These are phyloP conservation scores for Tridacna crocea DNA, from an alignment of 2,888 invertebrate species.

Conservation along the genomic window DNA sequence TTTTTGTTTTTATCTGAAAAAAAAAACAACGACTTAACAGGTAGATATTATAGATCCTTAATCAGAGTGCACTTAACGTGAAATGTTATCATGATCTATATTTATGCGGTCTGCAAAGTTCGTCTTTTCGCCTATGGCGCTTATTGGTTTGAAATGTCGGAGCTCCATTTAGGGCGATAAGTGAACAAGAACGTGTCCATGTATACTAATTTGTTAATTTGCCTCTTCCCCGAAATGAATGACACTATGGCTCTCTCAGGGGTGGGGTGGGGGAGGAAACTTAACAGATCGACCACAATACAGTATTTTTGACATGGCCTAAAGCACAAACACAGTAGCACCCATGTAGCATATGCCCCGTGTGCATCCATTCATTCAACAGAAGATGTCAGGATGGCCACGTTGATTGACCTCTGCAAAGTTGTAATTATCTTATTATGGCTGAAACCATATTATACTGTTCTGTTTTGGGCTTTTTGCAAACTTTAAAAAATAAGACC, in stretches of 20 bases:
- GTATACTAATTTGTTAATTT: constrained; percentile 7
- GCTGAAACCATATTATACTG: not conserved
- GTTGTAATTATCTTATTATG: constrained; percentile 30
- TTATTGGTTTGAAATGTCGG: too few species aligned
- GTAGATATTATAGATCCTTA: too few species aligned
- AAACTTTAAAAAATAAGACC: too few species aligned
- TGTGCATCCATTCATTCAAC: constrained; percentile 4
- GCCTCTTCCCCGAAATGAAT: not conserved
- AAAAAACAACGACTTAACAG: too few species aligned
- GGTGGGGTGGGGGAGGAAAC: not conserved
- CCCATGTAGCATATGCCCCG: constrained; percentile 23
- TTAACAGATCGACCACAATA: not conserved
- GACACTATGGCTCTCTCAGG: not conserved
- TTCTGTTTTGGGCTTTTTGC: too few species aligned
- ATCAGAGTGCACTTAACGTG: too few species aligned
- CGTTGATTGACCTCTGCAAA: constrained; percentile 6
- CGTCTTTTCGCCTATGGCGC: too few species aligned
- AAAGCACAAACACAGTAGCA: not conserved
- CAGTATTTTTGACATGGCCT: constrained; percentile 6
- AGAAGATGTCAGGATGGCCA: constrained; percentile 24
- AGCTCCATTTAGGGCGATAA: too few species aligned
- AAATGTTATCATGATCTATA: too few species aligned
- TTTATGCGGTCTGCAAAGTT: too few species aligned
- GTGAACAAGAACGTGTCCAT: too few species aligned
- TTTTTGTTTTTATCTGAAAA: too few species aligned